Conservation (phyloP, 2,888 invertebrate species). For the Stratiomys singularior region DNA sequence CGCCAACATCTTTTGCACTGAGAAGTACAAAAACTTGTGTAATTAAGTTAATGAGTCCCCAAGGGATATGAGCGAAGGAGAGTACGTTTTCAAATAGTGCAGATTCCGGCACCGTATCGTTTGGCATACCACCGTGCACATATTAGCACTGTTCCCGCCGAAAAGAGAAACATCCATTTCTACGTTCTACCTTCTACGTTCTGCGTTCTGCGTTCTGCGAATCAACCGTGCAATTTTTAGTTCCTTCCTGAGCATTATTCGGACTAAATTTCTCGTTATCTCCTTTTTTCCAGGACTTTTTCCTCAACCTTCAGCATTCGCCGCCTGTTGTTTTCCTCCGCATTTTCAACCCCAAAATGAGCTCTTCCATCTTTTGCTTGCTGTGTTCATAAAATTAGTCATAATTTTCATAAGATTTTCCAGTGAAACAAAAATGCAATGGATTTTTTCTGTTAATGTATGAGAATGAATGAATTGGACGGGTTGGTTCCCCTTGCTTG, state of each 20-base stretch:
- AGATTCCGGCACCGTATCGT: neutral
- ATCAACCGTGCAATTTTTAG: neutral
- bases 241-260: neutral
- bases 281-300: neutral
- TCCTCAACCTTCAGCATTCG: neutral
- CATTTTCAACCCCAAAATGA: neutral
- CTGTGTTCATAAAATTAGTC: conserved; percentile 21
- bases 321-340: conserved; percentile 17
- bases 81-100: conserved; percentile 2
- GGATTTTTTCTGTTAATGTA: neutral
- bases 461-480: neutral
- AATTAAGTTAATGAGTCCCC: conserved; percentile 46
- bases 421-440: conserved; percentile 21
- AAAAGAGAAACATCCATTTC: neutral
- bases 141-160: neutral
- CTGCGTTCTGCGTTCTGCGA: too few relatives aligned
- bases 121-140: neutral
- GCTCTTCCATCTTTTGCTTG: neutral
- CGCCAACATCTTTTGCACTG: conserved; percentile 39
- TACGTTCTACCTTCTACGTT: neutral
- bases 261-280: conserved; percentile 6
- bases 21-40: conserved; percentile 43
- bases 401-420: conserved; percentile 42
- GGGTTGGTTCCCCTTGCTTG: neutral
- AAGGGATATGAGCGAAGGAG: neutral